A percentile compares a stretch with the other conserved stretches of the same genome.
Conservation (phyloP, 2,888 invertebrate species). For the Phortica magna region DNA sequence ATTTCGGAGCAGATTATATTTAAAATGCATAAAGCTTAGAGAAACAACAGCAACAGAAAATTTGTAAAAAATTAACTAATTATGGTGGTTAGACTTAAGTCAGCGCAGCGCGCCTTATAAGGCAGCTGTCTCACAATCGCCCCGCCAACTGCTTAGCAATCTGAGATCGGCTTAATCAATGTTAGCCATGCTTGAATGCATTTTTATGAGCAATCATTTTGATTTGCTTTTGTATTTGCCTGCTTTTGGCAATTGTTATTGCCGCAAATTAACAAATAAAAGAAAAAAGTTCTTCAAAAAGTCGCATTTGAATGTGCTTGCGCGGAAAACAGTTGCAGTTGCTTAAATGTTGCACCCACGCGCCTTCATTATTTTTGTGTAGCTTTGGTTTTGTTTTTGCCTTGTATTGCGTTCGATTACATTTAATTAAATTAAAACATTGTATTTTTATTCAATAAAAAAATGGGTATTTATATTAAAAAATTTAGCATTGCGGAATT, state of each 20-base stretch:
- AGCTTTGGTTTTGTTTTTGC: neutral
- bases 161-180: neutral
- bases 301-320: conserved; percentile 13
- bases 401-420: neutral
- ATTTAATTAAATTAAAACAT: conserved; percentile 17
- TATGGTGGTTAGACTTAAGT: conserved; percentile 12
- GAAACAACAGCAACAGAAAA: too few relatives aligned
- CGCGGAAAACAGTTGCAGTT: neutral
- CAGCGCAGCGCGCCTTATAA: neutral
- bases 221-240: neutral
- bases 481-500: conserved; percentile 11
- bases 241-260: conserved; percentile 9
- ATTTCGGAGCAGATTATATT: neutral
- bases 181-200: neutral
- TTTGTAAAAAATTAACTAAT: conserved; percentile 28
- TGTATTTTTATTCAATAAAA: neutral
- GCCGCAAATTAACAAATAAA: neutral
- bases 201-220: neutral
- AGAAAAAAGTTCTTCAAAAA: neutral
- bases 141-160: neutral
- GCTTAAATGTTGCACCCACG: conserved; percentile 30
- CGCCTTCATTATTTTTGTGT: neutral
- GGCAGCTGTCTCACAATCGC: neutral
- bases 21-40: conserved; percentile 24
- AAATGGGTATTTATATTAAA: neutral